Conservation (phyloP, 2,797 vertebrate genomes). For the Platalea minor region DNA sequence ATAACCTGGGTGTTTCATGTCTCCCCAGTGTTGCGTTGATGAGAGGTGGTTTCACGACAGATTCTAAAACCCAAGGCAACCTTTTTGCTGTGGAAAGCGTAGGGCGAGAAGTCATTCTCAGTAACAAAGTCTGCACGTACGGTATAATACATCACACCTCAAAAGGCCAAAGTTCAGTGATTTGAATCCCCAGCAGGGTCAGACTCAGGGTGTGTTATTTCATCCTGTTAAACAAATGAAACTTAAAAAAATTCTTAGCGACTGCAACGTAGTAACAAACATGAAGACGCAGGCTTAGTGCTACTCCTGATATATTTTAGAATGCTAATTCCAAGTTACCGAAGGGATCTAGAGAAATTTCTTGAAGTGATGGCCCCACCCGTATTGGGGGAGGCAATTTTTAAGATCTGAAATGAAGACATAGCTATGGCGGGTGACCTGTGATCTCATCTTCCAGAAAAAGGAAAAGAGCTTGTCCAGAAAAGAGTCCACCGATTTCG, state of each 20-base stretch:
- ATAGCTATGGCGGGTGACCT: rapidly evolving
- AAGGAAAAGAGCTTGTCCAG: background rate
- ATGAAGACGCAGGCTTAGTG: rapidly evolving
- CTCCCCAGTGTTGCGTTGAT: background rate
- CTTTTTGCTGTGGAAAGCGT: background rate
- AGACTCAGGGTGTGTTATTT: background rate
- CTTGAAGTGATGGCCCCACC: background rate
- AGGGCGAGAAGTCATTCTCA: rapidly evolving
- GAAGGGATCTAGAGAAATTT: background rate
- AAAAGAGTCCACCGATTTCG: background rate
- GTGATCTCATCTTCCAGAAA: background rate
- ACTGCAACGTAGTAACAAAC: background rate
- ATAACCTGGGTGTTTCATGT: rapidly evolving
- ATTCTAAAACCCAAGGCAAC: background rate
- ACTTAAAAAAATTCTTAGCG: background rate
- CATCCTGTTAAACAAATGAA: background rate
- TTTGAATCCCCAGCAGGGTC: background rate
- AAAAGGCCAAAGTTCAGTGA: background rate
- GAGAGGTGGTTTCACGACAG: background rate
- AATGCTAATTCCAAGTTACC: background rate
- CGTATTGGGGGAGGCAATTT: background rate
- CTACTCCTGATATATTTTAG: background rate
- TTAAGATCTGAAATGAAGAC: background rate
- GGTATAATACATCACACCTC: rapidly evolving
- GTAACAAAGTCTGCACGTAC: rapidly evolving